Percentiles rank a stretch among this genome's conserved stretches.
phyloP scores from a whole-genome alignment of 1,140 invertebrate species.

The Ceratina japonica region DNA sequence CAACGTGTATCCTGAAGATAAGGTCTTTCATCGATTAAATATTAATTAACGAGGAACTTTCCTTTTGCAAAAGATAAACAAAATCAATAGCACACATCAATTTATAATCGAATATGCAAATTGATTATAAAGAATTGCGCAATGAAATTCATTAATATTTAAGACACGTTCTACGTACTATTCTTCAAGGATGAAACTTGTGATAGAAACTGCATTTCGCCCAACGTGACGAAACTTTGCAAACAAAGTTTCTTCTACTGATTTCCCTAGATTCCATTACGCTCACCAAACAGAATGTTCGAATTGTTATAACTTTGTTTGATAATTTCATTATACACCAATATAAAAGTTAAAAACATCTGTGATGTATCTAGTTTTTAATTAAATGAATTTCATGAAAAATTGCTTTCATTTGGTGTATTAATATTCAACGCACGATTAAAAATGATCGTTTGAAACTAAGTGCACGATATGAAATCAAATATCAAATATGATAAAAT shows the following conservation, averaged over 20 bases:
- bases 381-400: background rate
- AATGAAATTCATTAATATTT: slow-evolving; percentile 45
- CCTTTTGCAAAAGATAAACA: too few relatives aligned
- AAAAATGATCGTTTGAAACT: background rate
- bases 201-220: slow-evolving; percentile 40
- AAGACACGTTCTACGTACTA: slow-evolving; percentile 32
- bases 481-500: slow-evolving; percentile 2
- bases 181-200: slow-evolving; percentile 31
- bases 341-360: too few relatives aligned
- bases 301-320: slow-evolving; percentile 31
- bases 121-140: slow-evolving; percentile 11
- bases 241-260: slow-evolving; percentile 43
- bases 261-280: slow-evolving; percentile 45
- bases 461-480: background rate
- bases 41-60: too few relatives aligned
- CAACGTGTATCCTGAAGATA: background rate
- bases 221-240: slow-evolving; percentile 46
- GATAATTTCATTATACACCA: slow-evolving; percentile 1
- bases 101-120: too few relatives aligned
- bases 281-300: slow-evolving; percentile 17
- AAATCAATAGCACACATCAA: too few relatives aligned
- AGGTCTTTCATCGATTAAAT: too few relatives aligned
- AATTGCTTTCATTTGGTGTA: background rate
- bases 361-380: background rate
- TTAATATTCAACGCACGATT: background rate